Conservation (phyloP, 2,888 invertebrate species). For the Macrophya annulata region DNA sequence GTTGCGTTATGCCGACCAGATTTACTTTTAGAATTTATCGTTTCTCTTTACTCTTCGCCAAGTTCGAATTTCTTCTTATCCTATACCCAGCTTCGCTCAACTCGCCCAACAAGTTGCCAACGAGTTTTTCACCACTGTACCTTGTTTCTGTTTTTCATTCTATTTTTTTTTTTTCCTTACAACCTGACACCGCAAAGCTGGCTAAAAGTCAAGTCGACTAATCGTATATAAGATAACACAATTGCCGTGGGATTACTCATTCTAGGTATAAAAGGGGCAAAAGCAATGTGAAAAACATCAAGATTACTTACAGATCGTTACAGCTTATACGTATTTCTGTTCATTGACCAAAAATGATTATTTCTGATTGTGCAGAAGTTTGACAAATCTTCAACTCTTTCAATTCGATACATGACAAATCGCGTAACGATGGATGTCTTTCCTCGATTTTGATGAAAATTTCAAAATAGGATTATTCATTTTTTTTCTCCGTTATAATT, state of each 20-base stretch:
- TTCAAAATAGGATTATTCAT: no score
- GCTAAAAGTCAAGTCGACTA: background rate
- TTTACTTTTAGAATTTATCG: slow-evolving; percentile 69
- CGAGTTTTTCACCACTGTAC: slow-evolving; percentile 27
- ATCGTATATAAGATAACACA: background rate
- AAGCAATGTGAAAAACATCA: background rate
- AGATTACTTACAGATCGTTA: slow-evolving; percentile 2
- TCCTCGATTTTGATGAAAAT: no score
- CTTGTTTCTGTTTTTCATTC: background rate
- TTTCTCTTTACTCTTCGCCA: slow-evolving; percentile 63
- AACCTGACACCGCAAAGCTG: background rate
- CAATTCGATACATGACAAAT: slow-evolving; percentile 19
- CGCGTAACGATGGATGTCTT: no score
- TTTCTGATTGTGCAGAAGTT: background rate
- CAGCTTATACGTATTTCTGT: background rate
- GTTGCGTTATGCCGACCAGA: slow-evolving; percentile 53
- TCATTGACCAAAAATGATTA: background rate
- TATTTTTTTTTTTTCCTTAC: background rate
- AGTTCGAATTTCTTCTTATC: slow-evolving; percentile 43
- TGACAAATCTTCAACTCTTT: background rate
- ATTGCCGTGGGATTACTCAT: background rate
- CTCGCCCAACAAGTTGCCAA: slow-evolving; percentile 22
- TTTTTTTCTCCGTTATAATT: no score
- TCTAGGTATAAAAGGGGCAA: background rate
- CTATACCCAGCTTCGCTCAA: background rate